phyloP scores from a whole-genome alignment of 2,113 vertebrate species.

The Phrynosoma blainvillii region DNA sequence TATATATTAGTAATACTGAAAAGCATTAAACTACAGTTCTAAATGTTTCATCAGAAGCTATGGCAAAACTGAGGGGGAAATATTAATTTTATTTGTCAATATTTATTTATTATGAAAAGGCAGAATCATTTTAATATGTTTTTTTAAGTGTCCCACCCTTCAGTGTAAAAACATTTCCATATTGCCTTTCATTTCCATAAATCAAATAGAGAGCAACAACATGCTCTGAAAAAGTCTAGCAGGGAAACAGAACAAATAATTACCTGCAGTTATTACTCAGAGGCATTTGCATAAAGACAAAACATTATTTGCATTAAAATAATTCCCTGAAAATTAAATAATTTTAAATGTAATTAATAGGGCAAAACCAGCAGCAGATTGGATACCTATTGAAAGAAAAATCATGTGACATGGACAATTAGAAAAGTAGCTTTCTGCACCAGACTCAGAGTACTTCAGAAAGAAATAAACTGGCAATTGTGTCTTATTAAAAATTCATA shows the following conservation, averaged over 20 bases:
- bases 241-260: background rate
- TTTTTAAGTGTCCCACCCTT: background rate
- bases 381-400: conserved; percentile 27
- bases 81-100: background rate
- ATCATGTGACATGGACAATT: background rate
- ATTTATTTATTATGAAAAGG: background rate
- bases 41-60: conserved; percentile 22
- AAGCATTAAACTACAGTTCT: background rate
- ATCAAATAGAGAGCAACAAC: background rate
- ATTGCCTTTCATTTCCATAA: background rate
- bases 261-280: background rate
- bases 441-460: background rate
- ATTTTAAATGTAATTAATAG: background rate
- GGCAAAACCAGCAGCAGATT: background rate
- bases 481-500: background rate
- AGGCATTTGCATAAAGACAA: conserved; percentile 4
- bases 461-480: background rate
- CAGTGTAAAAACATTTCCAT: background rate
- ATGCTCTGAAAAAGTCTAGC: background rate
- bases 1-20: no score
- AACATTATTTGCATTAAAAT: background rate
- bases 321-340: background rate
- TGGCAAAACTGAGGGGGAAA: background rate
- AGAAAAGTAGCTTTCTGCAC: background rate
- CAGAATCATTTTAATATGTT: no score